Evolutionary conservation across 1,140 invertebrate species (phyloP).

Genomic region (Ephestia elutella): DNA sequence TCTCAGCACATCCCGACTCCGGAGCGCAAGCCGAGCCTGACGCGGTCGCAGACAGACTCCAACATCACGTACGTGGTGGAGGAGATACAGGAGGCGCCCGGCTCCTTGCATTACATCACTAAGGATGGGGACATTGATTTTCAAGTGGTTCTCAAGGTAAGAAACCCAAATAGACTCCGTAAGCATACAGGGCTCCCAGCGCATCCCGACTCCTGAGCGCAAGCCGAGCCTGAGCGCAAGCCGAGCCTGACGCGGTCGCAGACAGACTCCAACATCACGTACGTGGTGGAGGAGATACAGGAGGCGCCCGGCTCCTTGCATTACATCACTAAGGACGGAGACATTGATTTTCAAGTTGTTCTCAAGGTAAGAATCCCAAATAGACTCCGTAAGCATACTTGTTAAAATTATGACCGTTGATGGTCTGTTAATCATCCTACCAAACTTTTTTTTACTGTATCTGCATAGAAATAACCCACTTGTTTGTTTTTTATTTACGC

Average conservation of each 20-base stretch:
- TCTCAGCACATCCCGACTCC: constrained; percentile 74
- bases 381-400: too few relatives aligned
- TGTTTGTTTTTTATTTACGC: too few relatives aligned
- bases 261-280: constrained; percentile 96
- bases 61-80: constrained; percentile 92
- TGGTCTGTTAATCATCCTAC: too few relatives aligned
- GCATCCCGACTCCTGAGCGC: constrained; percentile 54
- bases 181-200: constrained; percentile 78
- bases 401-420: too few relatives aligned
- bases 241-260: constrained; percentile 88
- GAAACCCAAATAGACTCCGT: constrained; percentile 86
- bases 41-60: constrained; percentile 94
- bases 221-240: constrained; percentile 75
- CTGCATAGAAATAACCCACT: too few relatives aligned
- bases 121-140: constrained; percentile 95
- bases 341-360: constrained; percentile 93
- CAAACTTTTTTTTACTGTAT: too few relatives aligned
- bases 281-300: constrained; percentile 83
- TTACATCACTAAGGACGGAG: constrained; percentile 96
- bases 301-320: constrained; percentile 92
- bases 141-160: constrained; percentile 90
- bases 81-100: constrained; percentile 89
- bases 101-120: constrained; percentile 93
- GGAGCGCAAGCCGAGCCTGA: constrained; percentile 81
- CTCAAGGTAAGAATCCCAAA: constrained; percentile 87